Conservation (phyloP, 2,797 vertebrate genomes). For the Phataginus tricuspis region DNA sequence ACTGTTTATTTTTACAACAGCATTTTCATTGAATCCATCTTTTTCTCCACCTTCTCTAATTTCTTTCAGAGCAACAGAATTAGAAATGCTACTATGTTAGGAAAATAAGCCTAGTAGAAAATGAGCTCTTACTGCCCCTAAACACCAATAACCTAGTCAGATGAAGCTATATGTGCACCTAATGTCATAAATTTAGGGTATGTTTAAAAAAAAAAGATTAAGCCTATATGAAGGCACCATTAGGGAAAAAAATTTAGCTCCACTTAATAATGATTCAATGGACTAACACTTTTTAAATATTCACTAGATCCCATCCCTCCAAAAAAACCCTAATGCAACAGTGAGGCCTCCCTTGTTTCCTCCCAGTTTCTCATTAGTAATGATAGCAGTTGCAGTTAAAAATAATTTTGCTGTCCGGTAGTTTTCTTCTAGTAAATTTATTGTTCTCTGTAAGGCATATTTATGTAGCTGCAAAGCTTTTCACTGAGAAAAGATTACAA, state of each 20-base stretch:
- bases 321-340: not conserved
- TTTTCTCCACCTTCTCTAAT: not conserved
- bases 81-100: not conserved
- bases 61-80: not conserved
- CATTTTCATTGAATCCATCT: not conserved
- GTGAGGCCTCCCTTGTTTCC: not conserved
- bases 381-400: not conserved
- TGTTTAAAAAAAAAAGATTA: not conserved
- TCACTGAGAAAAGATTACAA: not conserved
- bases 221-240: not conserved
- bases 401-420: not conserved
- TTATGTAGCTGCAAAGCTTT: not conserved
- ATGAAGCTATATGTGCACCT: not conserved
- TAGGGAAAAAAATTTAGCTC: not conserved
- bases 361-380: not conserved
- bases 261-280: not conserved
- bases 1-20: not conserved
- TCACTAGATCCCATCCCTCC: not conserved
- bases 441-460: not conserved
- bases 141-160: not conserved
- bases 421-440: constrained; percentile 6
- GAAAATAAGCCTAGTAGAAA: not conserved
- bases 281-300: not conserved
- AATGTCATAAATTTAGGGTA: not conserved
- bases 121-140: not conserved